phyloP scores from a whole-genome alignment of 2,113 vertebrate genomes.

The Ursus arctos region DNA sequence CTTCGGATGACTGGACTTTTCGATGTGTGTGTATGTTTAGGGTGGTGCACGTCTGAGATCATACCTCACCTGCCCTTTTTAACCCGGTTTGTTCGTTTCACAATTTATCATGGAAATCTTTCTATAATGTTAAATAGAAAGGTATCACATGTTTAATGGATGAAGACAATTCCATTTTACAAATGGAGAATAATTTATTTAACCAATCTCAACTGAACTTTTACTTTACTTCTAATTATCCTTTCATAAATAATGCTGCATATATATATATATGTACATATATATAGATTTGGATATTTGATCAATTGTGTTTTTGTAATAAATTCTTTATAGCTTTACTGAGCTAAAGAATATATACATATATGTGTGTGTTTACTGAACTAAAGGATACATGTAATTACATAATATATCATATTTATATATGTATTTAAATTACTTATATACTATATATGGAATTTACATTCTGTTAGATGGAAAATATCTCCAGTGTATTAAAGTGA shows the following conservation, averaged over 20 bases:
- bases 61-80: not conserved
- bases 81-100: not conserved
- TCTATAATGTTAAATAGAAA: not conserved
- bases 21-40: rapidly evolving
- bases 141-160: not conserved
- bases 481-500: not conserved
- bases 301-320: not conserved
- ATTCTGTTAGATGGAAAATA: not conserved
- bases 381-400: not conserved
- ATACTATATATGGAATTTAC: not conserved
- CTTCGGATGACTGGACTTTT: not conserved
- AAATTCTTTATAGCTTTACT: not conserved
- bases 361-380: not conserved
- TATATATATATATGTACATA: too few relatives aligned
- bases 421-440: not conserved
- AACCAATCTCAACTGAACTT: not conserved
- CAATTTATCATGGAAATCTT: not conserved
- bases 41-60: not conserved
- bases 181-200: slow-evolving; percentile 24
- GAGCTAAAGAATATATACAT: not conserved
- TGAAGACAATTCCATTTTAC: not conserved
- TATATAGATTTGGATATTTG: not conserved
- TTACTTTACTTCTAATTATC: slow-evolving; percentile 18
- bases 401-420: not conserved
- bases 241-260: not conserved